These are phyloP conservation scores for Panzeria rudis DNA, from an alignment of 2,888 invertebrate genomes.

Conservation along the genomic window DNA sequence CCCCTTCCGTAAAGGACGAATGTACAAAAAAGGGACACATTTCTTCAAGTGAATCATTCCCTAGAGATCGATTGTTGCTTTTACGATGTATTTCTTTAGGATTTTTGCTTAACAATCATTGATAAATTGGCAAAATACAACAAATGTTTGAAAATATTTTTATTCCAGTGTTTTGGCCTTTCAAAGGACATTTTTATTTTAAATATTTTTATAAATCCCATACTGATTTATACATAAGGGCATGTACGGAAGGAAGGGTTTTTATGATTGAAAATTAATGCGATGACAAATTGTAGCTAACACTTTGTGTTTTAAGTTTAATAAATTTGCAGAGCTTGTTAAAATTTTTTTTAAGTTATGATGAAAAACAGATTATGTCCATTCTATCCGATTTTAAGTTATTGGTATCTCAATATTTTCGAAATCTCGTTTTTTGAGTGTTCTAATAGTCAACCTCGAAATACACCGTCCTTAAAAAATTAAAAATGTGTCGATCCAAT, in stretches of 20 bases:
- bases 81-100: conserved; percentile 10
- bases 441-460: too few relatives aligned
- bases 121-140: conserved; percentile 66
- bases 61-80: conserved; percentile 60
- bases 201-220: conserved; percentile 5
- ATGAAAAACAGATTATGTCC: too few relatives aligned
- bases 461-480: too few relatives aligned
- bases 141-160: conserved; percentile 56
- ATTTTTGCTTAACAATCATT: conserved; percentile 50
- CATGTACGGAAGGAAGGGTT: conserved; percentile 1
- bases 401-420: too few relatives aligned
- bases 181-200: conserved; percentile 7
- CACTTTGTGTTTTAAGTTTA: conserved; percentile 1
- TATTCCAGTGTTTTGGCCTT: neutral
- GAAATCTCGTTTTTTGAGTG: too few relatives aligned
- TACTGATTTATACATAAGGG: neutral
- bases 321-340: neutral
- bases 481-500: too few relatives aligned
- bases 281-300: conserved; percentile 63
- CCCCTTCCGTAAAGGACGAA: conserved; percentile 8
- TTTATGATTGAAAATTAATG: conserved; percentile 58
- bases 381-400: too few relatives aligned
- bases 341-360: too few relatives aligned
- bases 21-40: neutral
- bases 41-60: neutral